phyloP scores from a whole-genome alignment of 2,797 vertebrate genomes.

The Steatocranus sp. region DNA sequence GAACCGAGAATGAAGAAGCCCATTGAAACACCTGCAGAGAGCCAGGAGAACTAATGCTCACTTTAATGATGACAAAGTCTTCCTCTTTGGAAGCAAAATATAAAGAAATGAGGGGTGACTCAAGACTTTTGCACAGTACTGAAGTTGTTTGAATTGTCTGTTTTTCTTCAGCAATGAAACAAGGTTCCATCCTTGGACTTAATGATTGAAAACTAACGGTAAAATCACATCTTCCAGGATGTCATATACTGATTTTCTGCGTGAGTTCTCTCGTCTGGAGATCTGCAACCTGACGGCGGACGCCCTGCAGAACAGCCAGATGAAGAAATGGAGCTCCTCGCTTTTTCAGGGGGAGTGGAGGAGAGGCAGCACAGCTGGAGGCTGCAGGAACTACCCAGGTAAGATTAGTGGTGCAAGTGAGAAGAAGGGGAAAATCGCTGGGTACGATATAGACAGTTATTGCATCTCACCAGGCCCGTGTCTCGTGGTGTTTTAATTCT shows the following conservation, averaged over 20 bases:
- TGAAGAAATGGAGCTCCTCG: conserved; percentile 88
- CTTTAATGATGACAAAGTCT: accelerated
- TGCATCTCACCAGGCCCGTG: background rate
- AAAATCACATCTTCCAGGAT: conserved; percentile 67
- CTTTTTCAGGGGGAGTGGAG: conserved; percentile 85
- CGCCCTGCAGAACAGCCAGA: conserved; percentile 73
- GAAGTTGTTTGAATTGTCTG: background rate
- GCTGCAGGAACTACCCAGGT: conserved; percentile 78
- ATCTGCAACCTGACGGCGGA: conserved; percentile 96
- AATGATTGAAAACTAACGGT: background rate
- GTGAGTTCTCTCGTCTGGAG: conserved; percentile 87
- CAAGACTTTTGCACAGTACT: background rate
- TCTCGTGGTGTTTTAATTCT: background rate
- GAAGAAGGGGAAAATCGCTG: accelerated
- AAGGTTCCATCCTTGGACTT: background rate
- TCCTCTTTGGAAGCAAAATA: background rate
- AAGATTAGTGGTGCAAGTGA: background rate
- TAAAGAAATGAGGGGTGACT: background rate
- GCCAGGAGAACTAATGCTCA: background rate
- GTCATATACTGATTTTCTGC: conserved; percentile 87
- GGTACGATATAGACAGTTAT: background rate
- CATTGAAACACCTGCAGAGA: background rate
- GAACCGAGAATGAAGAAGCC: background rate
- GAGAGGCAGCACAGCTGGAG: conserved; percentile 78
- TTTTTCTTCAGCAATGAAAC: background rate